Conservation (phyloP, 2,888 invertebrate genomes). For the Lagria hirta region DNA sequence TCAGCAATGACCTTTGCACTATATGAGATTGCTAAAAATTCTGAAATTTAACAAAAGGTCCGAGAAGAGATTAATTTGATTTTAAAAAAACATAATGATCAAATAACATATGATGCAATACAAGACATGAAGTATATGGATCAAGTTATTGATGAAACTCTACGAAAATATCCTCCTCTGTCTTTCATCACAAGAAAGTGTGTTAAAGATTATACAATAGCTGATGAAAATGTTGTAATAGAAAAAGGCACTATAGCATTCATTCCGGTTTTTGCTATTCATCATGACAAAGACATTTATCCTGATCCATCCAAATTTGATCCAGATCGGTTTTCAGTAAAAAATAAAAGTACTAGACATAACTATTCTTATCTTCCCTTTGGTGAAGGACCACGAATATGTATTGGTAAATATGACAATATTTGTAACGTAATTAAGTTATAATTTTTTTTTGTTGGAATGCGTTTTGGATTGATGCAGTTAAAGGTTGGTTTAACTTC, state of each 20-base stretch:
- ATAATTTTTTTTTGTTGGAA: slow-evolving; percentile 29
- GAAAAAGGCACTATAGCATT: slow-evolving; percentile 44
- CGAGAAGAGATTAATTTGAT: slow-evolving; percentile 20
- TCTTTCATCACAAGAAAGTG: slow-evolving; percentile 32
- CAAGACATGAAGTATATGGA: slow-evolving; percentile 26
- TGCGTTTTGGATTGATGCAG: slow-evolving; percentile 44
- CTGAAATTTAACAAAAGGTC: slow-evolving; percentile 24
- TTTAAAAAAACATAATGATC: slow-evolving; percentile 8
- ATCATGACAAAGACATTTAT: slow-evolving; percentile 29
- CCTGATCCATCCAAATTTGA: slow-evolving; percentile 27
- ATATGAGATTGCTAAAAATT: slow-evolving; percentile 26
- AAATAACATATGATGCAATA: slow-evolving; percentile 27
- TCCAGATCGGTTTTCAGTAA: slow-evolving; percentile 28
- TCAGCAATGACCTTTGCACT: slow-evolving; percentile 29
- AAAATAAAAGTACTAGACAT: slow-evolving; percentile 14
- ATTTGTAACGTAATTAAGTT: not conserved
- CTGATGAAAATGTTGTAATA: slow-evolving; percentile 41
- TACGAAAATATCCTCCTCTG: slow-evolving; percentile 47
- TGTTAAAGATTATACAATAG: slow-evolving; percentile 38
- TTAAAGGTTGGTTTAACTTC: slow-evolving; percentile 40
- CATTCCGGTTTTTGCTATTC: slow-evolving; percentile 33
- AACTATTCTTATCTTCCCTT: slow-evolving; percentile 39
- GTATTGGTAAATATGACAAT: slow-evolving; percentile 13
- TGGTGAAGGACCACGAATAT: slow-evolving; percentile 44
- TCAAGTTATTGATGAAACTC: slow-evolving; percentile 36